Percentiles rank a stretch among this genome's conserved stretches.
Conservation (phyloP, 2,113 vertebrate genomes). For the Athene cunicularia region DNA sequence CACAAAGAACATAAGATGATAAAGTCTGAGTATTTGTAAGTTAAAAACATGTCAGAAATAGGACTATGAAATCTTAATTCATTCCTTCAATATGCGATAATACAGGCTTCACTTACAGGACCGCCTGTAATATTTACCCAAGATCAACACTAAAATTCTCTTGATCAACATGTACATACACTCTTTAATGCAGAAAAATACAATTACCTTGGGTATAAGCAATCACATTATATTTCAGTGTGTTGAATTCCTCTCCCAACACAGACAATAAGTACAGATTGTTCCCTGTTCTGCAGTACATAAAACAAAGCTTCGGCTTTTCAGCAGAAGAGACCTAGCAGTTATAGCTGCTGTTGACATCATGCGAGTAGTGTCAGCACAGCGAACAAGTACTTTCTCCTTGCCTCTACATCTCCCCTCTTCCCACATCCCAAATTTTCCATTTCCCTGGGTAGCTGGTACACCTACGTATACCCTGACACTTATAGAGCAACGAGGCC, state of each 20-base stretch:
- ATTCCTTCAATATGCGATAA: neutral
- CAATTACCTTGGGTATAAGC: neutral
- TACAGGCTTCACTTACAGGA: neutral
- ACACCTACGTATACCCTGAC: neutral
- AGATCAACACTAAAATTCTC: neutral
- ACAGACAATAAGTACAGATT: neutral
- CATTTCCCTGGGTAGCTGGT: neutral
- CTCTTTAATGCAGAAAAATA: neutral
- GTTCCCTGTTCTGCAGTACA: neutral
- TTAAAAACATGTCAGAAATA: neutral
- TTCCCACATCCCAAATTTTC: neutral
- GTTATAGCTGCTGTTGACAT: neutral
- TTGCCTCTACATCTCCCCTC: neutral
- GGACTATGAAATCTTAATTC: neutral
- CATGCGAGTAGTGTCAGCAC: accelerated
- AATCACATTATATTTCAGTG: neutral
- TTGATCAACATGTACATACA: neutral
- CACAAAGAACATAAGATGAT: neutral
- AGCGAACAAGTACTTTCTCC: neutral
- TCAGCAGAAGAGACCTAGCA: neutral
- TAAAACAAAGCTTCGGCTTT: neutral
- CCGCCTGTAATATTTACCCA: neutral
- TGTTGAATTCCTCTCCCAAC: neutral
- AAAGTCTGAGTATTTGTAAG: neutral
- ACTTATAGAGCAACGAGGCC: neutral